phyloP scores from a whole-genome alignment of 2,797 vertebrate species.

The Scarus forsteni region DNA sequence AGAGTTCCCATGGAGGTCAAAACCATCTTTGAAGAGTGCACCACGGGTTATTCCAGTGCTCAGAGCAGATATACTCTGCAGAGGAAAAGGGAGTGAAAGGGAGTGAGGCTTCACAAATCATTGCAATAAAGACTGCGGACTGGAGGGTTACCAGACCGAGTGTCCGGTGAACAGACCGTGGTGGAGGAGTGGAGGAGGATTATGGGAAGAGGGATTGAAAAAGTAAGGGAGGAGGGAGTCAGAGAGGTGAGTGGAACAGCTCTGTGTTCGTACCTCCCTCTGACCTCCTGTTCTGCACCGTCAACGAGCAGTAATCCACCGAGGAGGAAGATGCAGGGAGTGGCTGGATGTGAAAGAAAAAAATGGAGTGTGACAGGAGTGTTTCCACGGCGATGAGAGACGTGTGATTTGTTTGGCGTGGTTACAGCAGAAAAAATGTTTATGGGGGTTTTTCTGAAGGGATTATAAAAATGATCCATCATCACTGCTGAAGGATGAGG shows the following conservation, averaged over 20 bases:
- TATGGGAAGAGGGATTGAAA: slow-evolving; percentile 20
- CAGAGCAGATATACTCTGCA: slow-evolving; percentile 32
- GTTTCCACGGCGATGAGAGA: slow-evolving; percentile 54
- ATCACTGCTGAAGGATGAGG: slow-evolving; percentile 23
- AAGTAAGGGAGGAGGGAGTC: slow-evolving; percentile 37
- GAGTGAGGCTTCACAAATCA: slow-evolving; percentile 66
- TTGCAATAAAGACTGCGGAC: slow-evolving; percentile 54
- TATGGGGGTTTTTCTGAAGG: slow-evolving; percentile 50
- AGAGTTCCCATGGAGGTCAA: slow-evolving; percentile 7
- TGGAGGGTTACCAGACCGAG: slow-evolving; percentile 52
- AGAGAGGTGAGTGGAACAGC: slow-evolving; percentile 53
- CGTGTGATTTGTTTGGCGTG: slow-evolving; percentile 39
- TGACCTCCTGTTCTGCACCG: slow-evolving; percentile 67
- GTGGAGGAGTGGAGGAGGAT: slow-evolving; percentile 53
- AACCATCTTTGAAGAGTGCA: slow-evolving; percentile 22
- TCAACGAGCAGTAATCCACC: slow-evolving; percentile 57
- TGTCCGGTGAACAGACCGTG: slow-evolving; percentile 34
- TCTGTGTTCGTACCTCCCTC: slow-evolving; percentile 45
- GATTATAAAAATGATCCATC: slow-evolving; percentile 62
- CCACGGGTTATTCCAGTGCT: slow-evolving; percentile 17
- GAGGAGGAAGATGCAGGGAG: slow-evolving; percentile 51
- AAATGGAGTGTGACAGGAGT: slow-evolving; percentile 27
- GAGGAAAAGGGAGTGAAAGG: slow-evolving; percentile 44
- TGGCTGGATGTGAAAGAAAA: slow-evolving; percentile 7
- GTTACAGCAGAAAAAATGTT: slow-evolving; percentile 48